Evolutionary conservation across 2,888 invertebrate species (phyloP).

Genomic region (Philhelius pedissequus): DNA sequence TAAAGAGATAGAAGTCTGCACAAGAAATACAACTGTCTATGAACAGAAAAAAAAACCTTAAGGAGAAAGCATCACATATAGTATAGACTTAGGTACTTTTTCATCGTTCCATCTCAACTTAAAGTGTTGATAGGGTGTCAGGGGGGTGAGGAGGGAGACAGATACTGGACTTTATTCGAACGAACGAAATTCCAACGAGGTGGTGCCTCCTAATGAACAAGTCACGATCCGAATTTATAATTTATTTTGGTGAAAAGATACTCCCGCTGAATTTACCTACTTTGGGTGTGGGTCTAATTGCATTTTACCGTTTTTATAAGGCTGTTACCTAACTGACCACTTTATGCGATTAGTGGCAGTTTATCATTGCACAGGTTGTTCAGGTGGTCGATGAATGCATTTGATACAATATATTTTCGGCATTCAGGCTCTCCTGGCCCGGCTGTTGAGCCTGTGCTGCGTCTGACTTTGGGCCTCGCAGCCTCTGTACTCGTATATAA

Average conservation of each 20-base stretch:
- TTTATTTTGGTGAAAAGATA: slow-evolving; percentile 68
- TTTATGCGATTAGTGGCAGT: slow-evolving; percentile 63
- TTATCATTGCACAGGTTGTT: slow-evolving; percentile 65
- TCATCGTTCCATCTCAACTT: not conserved
- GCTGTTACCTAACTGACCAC: slow-evolving; percentile 65
- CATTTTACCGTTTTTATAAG: slow-evolving; percentile 65
- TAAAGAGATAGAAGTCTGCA: not conserved
- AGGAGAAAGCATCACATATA: slow-evolving; percentile 39
- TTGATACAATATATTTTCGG: slow-evolving; percentile 57
- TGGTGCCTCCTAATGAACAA: slow-evolving; percentile 66
- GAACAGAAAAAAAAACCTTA: not conserved
- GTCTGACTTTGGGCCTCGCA: not conserved
- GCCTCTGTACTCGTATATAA: too few relatives aligned
- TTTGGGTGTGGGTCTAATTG: slow-evolving; percentile 69
- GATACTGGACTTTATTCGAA: not conserved
- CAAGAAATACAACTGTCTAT: not conserved
- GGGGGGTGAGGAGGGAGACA: not conserved
- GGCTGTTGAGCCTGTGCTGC: not conserved
- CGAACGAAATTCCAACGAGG: slow-evolving; percentile 27
- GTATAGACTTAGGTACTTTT: not conserved
- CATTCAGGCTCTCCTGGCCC: not conserved
- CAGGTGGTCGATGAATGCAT: slow-evolving; percentile 62
- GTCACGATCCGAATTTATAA: slow-evolving; percentile 68
- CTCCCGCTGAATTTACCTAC: slow-evolving; percentile 57
- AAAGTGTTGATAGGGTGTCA: not conserved